These are phyloP conservation scores for Poeciliopsis presidionis DNA, from an alignment of 2,797 vertebrate species.

Conservation along the genomic window DNA sequence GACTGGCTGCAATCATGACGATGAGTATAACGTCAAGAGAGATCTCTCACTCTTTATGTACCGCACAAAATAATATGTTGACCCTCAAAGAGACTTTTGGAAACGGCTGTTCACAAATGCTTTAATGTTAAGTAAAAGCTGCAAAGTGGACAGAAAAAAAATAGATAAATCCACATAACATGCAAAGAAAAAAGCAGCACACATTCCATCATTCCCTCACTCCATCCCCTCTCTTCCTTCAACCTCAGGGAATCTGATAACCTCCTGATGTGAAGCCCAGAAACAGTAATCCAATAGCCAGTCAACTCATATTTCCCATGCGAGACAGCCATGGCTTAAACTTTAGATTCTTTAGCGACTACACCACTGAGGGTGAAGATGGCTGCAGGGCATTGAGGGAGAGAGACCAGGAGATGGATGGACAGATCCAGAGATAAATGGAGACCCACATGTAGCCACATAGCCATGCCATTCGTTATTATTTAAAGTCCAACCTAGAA, in stretches of 20 bases:
- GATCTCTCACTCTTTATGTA: background rate
- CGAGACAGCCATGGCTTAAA: constrained; percentile 57
- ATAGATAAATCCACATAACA: constrained; percentile 27
- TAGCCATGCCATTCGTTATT: constrained; percentile 29
- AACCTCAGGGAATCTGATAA: constrained; percentile 68
- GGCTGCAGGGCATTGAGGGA: constrained; percentile 55
- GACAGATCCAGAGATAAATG: constrained; percentile 32
- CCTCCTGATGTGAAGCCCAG: constrained; percentile 73
- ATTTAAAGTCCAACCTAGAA: constrained; percentile 21
- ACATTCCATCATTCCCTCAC: constrained; percentile 46
- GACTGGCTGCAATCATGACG: background rate
- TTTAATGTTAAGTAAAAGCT: constrained; percentile 48
- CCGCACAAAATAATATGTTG: background rate
- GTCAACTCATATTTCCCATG: constrained; percentile 77
- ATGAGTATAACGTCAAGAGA: background rate
- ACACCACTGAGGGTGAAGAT: constrained; percentile 40
- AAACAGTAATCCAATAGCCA: constrained; percentile 73
- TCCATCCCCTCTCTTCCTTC: constrained; percentile 49
- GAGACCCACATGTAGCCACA: constrained; percentile 26
- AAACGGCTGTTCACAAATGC: constrained; percentile 24
- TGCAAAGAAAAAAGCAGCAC: constrained; percentile 4
- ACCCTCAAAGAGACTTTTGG: constrained; percentile 16
- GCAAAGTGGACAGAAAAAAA: constrained; percentile 31
- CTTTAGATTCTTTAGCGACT: constrained; percentile 66
- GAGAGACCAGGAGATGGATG: constrained; percentile 41